Percentiles rank a stretch among this genome's conserved stretches.
phyloP scores from a whole-genome alignment of 2,888 invertebrate species.

The Lacanobia oleracea region DNA sequence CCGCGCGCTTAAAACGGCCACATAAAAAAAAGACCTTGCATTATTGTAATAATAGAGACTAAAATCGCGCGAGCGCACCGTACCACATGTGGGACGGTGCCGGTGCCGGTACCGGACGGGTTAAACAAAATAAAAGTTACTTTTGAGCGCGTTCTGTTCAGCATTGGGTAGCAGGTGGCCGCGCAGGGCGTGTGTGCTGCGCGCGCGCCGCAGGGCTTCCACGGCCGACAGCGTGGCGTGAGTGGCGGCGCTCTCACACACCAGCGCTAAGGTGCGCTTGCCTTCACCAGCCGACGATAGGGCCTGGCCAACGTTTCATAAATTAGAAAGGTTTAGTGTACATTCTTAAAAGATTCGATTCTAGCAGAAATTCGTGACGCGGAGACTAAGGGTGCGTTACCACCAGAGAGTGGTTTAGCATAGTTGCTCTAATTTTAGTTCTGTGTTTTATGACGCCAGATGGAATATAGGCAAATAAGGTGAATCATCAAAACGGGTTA shows the following conservation, averaged over 20 bases:
- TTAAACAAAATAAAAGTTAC: slow-evolving; percentile 63
- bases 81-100: too few species aligned
- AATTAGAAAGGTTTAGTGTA: background rate
- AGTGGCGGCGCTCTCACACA: slow-evolving; percentile 72
- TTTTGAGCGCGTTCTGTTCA: slow-evolving; percentile 69
- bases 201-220: slow-evolving; percentile 77
- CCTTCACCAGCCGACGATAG: slow-evolving; percentile 76
- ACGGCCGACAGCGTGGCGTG: slow-evolving; percentile 69
- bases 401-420: background rate
- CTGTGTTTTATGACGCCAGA: background rate
- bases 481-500: background rate
- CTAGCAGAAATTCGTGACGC: too few species aligned
- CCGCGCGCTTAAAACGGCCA: too few species aligned
- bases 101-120: too few species aligned
- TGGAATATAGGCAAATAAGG: background rate
- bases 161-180: slow-evolving; percentile 69
- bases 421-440: background rate
- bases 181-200: slow-evolving; percentile 72
- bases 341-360: background rate
- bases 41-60: too few species aligned
- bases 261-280: slow-evolving; percentile 72
- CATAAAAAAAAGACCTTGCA: too few species aligned
- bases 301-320: slow-evolving; percentile 67
- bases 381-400: too few species aligned
- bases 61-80: too few species aligned